Percentiles rank a stretch among this genome's conserved stretches.
phyloP scores from a whole-genome alignment of 2,797 vertebrate genomes.

The Borostomias antarcticus region DNA sequence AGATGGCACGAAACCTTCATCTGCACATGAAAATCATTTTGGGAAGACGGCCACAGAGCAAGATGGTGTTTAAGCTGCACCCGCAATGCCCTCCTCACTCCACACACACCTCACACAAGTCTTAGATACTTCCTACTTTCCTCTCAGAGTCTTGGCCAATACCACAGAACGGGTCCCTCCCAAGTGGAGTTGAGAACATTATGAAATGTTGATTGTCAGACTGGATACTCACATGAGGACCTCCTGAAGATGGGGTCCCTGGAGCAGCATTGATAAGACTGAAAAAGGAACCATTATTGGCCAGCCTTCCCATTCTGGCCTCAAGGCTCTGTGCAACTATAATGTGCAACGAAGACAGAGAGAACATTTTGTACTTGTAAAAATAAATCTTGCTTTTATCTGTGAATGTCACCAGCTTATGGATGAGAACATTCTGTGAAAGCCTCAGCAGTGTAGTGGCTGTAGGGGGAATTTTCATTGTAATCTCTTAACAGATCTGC shows the following conservation, averaged over 20 bases:
- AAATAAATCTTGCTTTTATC: conserved; percentile 24
- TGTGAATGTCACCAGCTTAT: conserved; percentile 26
- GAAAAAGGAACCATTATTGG: conserved; percentile 21
- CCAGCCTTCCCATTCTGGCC: conserved; percentile 20
- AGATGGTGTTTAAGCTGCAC: conserved; percentile 68
- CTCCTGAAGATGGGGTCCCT: conserved; percentile 12
- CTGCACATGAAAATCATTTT: conserved; percentile 51
- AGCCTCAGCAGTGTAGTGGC: not conserved
- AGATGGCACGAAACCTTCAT: conserved; percentile 36
- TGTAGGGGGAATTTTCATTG: not conserved
- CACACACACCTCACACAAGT: conserved; percentile 15
- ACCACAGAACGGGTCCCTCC: conserved; percentile 46
- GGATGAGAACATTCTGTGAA: not conserved
- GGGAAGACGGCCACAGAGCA: conserved; percentile 61
- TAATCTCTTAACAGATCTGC: not conserved
- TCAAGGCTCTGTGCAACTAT: not conserved
- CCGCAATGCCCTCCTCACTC: conserved; percentile 61
- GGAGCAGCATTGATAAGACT: conserved; percentile 30
- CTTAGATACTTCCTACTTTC: conserved; percentile 11
- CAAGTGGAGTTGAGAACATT: conserved; percentile 37
- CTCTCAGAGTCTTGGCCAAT: conserved; percentile 37
- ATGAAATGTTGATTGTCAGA: conserved; percentile 58
- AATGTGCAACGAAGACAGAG: conserved; percentile 14
- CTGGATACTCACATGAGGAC: conserved; percentile 29
- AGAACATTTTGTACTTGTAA: conserved; percentile 26